Conservation (phyloP, 1,140 invertebrate genomes). For the Pachypsylla venusta region DNA sequence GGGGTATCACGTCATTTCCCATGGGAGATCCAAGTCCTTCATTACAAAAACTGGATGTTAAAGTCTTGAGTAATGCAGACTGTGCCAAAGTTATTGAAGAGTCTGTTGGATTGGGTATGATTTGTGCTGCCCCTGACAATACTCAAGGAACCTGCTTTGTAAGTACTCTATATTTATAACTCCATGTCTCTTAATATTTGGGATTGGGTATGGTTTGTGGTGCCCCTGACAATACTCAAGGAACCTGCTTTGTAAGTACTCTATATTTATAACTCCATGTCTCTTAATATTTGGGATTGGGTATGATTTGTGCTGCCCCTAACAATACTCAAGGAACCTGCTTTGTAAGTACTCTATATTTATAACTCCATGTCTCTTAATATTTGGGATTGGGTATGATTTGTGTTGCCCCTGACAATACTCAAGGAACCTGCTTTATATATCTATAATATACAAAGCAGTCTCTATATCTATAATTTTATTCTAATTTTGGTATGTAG, state of each 20-base stretch:
- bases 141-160: conserved; percentile 32
- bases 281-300: conserved; percentile 24
- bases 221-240: conserved; percentile 26
- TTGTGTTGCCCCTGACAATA: conserved; percentile 27
- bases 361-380: conserved; percentile 20
- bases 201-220: conserved; percentile 29
- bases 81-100: conserved; percentile 27
- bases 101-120: conserved; percentile 27
- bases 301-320: conserved; percentile 30
- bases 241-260: conserved; percentile 29
- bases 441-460: too few species aligned
- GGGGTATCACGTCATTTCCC: conserved; percentile 33
- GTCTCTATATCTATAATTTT: too few species aligned
- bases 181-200: conserved; percentile 23
- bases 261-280: conserved; percentile 10
- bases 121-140: conserved; percentile 28
- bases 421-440: conserved; percentile 31
- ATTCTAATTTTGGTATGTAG: too few species aligned
- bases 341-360: conserved; percentile 26
- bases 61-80: conserved; percentile 26
- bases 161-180: conserved; percentile 19
- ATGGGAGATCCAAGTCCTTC: conserved; percentile 27
- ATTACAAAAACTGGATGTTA: conserved; percentile 27
- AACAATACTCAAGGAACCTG: conserved; percentile 29
- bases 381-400: conserved; percentile 27